Evolutionary conservation across 2,888 invertebrate genomes (phyloP).

Genomic region (Pseudoips prasinana): DNA sequence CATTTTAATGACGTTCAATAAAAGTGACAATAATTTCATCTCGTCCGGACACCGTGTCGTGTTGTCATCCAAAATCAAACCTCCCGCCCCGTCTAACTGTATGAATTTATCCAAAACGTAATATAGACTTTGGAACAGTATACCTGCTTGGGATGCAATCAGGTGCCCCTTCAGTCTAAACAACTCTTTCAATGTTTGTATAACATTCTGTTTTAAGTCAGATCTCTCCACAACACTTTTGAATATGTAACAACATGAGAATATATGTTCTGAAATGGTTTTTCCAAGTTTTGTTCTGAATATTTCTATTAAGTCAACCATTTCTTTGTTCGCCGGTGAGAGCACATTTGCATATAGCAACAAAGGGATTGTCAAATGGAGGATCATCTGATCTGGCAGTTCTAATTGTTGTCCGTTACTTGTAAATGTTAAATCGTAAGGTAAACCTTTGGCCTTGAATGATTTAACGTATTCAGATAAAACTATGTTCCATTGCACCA

Average conservation of each 20-base stretch:
- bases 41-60: slow-evolving; percentile 33
- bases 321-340: slow-evolving; percentile 1
- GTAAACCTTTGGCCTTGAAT: slow-evolving; percentile 11
- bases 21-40: slow-evolving; percentile 31
- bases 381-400: slow-evolving; percentile 37
- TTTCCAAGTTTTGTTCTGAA: slow-evolving; percentile 25
- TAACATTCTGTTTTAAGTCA: slow-evolving; percentile 24
- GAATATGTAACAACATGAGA: slow-evolving; percentile 28
- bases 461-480: slow-evolving; percentile 35
- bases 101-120: slow-evolving; percentile 39
- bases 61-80: slow-evolving; percentile 28
- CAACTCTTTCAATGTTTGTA: slow-evolving; percentile 32
- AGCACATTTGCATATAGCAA: slow-evolving; percentile 21
- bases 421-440: slow-evolving; percentile 33
- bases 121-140: slow-evolving; percentile 40
- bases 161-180: slow-evolving; percentile 36
- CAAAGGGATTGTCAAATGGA: slow-evolving; percentile 34
- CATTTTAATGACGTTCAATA: slow-evolving; percentile 39
- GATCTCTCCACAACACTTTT: slow-evolving; percentile 21
- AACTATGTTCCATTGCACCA: slow-evolving; percentile 34
- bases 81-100: slow-evolving; percentile 31
- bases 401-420: slow-evolving; percentile 38
- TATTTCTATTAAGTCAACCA: slow-evolving; percentile 21
- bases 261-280: slow-evolving; percentile 35
- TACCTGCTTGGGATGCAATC: slow-evolving; percentile 38